Base-by-base conservation (phyloP, 2,888 invertebrate species). In the Scaptomyza caliginosa region DNA sequence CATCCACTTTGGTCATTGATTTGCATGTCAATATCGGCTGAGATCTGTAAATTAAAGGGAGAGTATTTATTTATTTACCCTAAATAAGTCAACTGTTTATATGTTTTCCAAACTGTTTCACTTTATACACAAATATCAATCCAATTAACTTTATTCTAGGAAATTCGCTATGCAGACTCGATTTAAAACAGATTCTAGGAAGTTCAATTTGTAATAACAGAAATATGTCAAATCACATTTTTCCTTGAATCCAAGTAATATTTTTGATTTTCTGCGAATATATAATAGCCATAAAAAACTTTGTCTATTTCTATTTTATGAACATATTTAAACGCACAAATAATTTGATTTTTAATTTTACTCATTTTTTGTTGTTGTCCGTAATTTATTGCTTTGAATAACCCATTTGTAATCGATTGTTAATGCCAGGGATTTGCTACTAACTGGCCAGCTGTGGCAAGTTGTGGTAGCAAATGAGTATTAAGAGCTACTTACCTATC, bases 1-100 rank as follows among this genome's bases (percentile, higher is more conserved):
- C 94, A 83, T 95, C 94, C 77, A 95, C 95, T 89, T 95, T 95
- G 45, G 94, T 94, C 86, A 94, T 92, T 17, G 93, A 90, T 68
- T 93, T 92, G 72, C 90, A 91, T 34, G 93, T 93, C 67, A 94
- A 92, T 48, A 94, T 93, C 30, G 94, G 94, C 72, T 92, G 93
- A 72, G 94, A 94, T 89, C 94, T 94, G 54, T 1, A 34, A 46
- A 17, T 8, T 1, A 3, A 34, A 34, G 1, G 7, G n/a, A n/a
- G n/a, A n/a, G n/a, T n/a, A n/a, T n/a, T n/a, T n/a, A n/a, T n/a
- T n/a, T n/a, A n/a, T n/a, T n/a, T n/a, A n/a, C n/a, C n/a, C n/a
- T n/a, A n/a, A n/a, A n/a, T n/a, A n/a, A n/a, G n/a, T n/a, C n/a
- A n/a, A n/a, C n/a, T n/a, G n/a, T n/a, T n/a, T n/a, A n/a, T n/a